Percentiles rank a stretch among this genome's conserved stretches.
Evolutionary conservation across 2,113 vertebrate genomes (phyloP).

Genomic region (Sorex fumeus): DNA sequence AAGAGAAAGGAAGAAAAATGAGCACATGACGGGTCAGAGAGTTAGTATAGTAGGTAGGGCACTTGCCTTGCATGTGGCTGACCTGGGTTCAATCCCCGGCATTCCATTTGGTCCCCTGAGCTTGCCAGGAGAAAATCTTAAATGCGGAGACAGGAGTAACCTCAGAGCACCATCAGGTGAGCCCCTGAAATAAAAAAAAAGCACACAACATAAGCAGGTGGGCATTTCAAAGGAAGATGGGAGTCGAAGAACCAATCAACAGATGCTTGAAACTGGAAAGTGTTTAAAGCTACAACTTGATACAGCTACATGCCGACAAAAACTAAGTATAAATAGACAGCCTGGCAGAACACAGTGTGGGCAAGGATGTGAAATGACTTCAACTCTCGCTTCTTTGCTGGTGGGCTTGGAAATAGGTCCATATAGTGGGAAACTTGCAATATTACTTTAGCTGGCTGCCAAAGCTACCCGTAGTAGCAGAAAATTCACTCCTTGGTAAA

Average conservation of each 20-base stretch:
- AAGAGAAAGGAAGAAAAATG: no score
- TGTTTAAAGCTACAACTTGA: neutral
- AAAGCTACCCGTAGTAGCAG: neutral
- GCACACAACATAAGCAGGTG: neutral
- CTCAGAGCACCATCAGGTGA: no score
- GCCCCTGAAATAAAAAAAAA: no score
- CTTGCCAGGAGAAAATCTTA: no score
- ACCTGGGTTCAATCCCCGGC: no score
- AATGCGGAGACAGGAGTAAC: no score
- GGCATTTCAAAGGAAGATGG: conserved; percentile 7
- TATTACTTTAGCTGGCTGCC: neutral
- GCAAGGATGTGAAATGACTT: neutral
- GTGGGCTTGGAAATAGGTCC: neutral
- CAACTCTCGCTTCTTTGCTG: neutral
- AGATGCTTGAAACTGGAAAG: neutral
- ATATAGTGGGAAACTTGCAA: neutral
- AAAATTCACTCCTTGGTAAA: neutral
- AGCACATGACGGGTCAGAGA: no score
- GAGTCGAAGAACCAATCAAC: neutral
- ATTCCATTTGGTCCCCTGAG: no score
- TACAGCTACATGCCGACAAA: neutral
- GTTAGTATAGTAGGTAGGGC: no score
- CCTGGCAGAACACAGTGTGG: neutral
- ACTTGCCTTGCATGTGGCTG: no score
- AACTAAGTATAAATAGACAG: neutral